phyloP scores from a whole-genome alignment of 2,113 vertebrate species.

The Barnardius zonarius region DNA sequence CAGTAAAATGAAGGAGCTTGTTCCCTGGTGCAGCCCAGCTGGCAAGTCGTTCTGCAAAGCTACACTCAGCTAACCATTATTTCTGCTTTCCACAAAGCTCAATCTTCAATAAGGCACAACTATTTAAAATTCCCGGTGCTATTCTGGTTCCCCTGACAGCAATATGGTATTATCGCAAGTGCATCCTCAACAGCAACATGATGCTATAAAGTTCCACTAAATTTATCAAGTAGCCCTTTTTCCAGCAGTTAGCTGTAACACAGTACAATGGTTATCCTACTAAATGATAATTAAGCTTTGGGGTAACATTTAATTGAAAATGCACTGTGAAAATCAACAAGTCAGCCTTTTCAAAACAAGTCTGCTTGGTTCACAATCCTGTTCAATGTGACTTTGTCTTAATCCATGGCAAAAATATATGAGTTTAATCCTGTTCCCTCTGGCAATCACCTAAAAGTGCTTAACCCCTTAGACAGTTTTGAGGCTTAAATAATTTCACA shows the following conservation, averaged over 20 bases:
- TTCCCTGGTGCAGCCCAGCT: neutral
- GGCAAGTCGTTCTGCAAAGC: neutral
- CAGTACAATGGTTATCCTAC: slow-evolving; percentile 46
- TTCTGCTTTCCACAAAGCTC: slow-evolving; percentile 14
- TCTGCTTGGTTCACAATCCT: neutral
- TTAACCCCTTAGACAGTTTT: neutral
- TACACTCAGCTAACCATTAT: slow-evolving; percentile 15
- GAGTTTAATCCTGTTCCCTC: slow-evolving; percentile 1
- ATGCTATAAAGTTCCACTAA: neutral
- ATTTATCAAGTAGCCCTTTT: slow-evolving; percentile 37
- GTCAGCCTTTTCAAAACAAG: slow-evolving; percentile 36
- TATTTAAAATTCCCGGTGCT: neutral
- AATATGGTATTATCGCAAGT: neutral
- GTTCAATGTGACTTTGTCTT: slow-evolving; percentile 29
- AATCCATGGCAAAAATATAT: slow-evolving; percentile 31
- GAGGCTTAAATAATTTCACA: neutral
- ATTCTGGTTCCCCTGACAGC: neutral
- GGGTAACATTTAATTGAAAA: slow-evolving; percentile 64
- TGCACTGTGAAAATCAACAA: slow-evolving; percentile 46
- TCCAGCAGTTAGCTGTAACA: slow-evolving; percentile 1
- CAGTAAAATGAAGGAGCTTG: neutral
- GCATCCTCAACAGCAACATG: neutral
- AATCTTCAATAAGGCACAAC: neutral
- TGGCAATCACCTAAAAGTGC: neutral
- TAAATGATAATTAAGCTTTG: slow-evolving; percentile 55